Base-by-base conservation (phyloP, 2,888 invertebrate species). In the Eurois occulta region DNA sequence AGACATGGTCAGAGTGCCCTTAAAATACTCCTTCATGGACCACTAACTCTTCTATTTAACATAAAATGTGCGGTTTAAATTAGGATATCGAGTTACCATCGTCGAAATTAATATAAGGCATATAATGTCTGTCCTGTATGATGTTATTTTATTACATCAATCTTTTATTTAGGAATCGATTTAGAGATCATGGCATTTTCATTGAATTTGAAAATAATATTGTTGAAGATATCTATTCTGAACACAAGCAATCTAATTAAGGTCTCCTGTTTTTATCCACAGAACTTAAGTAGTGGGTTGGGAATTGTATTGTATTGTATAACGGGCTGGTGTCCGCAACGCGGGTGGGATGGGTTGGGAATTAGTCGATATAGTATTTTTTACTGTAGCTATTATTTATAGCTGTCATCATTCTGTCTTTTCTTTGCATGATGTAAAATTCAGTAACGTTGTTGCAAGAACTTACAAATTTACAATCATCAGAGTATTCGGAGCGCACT, bases 11-110 rank as follows among this genome's bases (percentile, higher is more conserved):
- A n/a, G n/a, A n/a, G n/a, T n/a, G n/a, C n/a, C n/a, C n/a, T n/a
- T n/a, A n/a, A n/a, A n/a, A n/a, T n/a, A n/a, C n/a, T n/a, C n/a
- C n/a, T n/a, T n/a, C n/a, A n/a, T n/a, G n/a, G n/a, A n/a, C n/a
- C n/a, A n/a, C n/a, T n/a, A n/a, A n/a, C n/a, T n/a, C n/a, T n/a
- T n/a, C n/a, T n/a, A n/a, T n/a, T n/a, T n/a, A n/a, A n/a, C n/a
- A n/a, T n/a, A n/a, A n/a, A 81, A 81, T 52, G 13, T 70, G 6
- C 21, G 28, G n/a, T 43, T 18, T 11, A 43, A 65, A 66, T 80
- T 60, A 82, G 58, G 48, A 77, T 82, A 82, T 52, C 16, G 24
- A 76, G 24, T 35, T 48, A 18, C 28, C 21, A 58, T 75, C 32
- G 32, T 73, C n/a, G 60, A 68, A 68, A 35, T 58, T 7, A 68